phyloP scores from a whole-genome alignment of 2,797 vertebrate genomes.

The Premnoplex brunnescens region DNA sequence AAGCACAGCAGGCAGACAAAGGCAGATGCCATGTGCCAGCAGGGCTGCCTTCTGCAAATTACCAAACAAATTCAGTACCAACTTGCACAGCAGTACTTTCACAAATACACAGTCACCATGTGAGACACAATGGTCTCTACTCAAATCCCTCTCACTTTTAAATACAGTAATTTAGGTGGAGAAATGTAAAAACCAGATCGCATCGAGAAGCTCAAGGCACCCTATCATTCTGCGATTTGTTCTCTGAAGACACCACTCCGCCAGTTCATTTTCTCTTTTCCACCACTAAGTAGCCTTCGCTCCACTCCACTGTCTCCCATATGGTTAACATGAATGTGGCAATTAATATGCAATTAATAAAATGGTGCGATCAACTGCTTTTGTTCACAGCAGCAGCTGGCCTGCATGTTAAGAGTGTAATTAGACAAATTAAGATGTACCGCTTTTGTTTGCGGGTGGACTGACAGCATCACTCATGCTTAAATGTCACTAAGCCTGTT shows the following conservation, averaged over 20 bases:
- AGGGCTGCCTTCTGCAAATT: not conserved
- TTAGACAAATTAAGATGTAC: constrained; percentile 68
- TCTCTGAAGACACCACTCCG: constrained; percentile 22
- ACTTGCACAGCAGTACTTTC: not conserved
- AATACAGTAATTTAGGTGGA: not conserved
- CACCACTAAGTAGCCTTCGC: constrained; percentile 26
- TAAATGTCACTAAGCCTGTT: constrained; percentile 47
- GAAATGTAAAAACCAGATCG: not conserved
- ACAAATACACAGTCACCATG: not conserved
- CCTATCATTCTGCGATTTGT: not conserved
- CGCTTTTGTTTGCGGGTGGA: constrained; percentile 53
- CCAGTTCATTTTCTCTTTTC: constrained; percentile 28
- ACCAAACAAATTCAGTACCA: not conserved
- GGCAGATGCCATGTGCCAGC: not conserved
- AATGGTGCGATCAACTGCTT: constrained; percentile 60
- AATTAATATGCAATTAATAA: constrained; percentile 76
- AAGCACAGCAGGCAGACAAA: not conserved
- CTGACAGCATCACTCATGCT: constrained; percentile 14
- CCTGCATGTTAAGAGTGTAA: constrained; percentile 57
- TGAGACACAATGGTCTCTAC: not conserved
- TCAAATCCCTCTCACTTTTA: not conserved
- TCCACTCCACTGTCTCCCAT: constrained; percentile 42
- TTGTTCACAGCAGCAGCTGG: constrained; percentile 72
- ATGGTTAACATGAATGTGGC: constrained; percentile 56
- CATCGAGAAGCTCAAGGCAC: not conserved